Evolutionary conservation across 2,888 invertebrate genomes (phyloP).

Genomic region (Lepidocyrtinus sp.): DNA sequence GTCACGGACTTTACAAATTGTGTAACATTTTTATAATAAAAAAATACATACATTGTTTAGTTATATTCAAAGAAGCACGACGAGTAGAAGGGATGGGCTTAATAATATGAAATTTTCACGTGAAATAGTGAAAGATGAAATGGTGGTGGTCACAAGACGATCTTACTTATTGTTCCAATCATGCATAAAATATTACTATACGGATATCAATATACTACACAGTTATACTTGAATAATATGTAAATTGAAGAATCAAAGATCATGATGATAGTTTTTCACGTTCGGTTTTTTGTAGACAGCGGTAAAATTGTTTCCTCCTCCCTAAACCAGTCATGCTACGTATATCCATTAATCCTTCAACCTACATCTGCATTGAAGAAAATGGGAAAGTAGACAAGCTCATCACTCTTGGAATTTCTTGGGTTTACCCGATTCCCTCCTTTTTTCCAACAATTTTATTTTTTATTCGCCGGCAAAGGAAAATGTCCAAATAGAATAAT

Average conservation of each 20-base stretch:
- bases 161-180: no score
- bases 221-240: no score
- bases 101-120: conserved; percentile 5
- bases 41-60: no score
- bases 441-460: conserved; percentile 4
- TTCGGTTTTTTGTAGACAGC: conserved; percentile 24
- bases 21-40: no score
- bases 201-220: not conserved
- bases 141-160: not conserved
- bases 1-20: no score
- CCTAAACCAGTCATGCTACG: conserved; percentile 60
- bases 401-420: conserved; percentile 58
- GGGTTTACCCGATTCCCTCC: conserved; percentile 6
- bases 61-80: no score
- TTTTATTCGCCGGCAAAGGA: not conserved
- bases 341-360: conserved; percentile 63
- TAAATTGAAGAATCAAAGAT: conserved; percentile 37
- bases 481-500: not conserved
- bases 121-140: not conserved
- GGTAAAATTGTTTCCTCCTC: conserved; percentile 58
- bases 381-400: conserved; percentile 62
- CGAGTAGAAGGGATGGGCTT: no score
- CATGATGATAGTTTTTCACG: conserved; percentile 11
- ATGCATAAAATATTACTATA: no score
- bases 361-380: conserved; percentile 58